These are phyloP conservation scores for Zaprionus taronus DNA, from an alignment of 1,140 invertebrate species.

Conservation along the genomic window DNA sequence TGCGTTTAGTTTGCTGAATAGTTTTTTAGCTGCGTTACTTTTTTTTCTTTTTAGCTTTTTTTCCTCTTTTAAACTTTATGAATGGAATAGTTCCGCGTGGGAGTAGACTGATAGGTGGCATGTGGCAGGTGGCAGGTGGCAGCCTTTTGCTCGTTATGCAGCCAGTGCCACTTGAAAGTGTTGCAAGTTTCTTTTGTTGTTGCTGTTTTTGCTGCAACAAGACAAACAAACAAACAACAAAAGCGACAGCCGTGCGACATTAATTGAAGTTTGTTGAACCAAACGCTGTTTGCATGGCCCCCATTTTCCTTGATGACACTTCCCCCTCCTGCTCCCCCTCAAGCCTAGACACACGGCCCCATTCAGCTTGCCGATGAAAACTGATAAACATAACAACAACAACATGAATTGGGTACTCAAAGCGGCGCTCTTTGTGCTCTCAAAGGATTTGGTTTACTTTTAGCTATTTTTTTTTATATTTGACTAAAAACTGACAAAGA, in stretches of 20 bases:
- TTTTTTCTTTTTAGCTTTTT: slow-evolving; percentile 9
- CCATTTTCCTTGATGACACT: slow-evolving; percentile 31
- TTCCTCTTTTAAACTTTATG: slow-evolving; percentile 29
- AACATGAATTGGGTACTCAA: background rate
- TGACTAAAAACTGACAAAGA: too few relatives aligned
- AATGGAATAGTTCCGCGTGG: slow-evolving; percentile 35
- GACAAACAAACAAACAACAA: slow-evolving; percentile 54
- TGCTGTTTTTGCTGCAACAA: slow-evolving; percentile 24
- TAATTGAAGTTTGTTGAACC: slow-evolving; percentile 81
- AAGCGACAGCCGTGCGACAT: slow-evolving; percentile 63
- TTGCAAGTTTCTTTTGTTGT: slow-evolving; percentile 56
- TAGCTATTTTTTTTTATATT: too few relatives aligned
- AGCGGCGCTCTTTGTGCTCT: background rate
- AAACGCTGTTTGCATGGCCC: slow-evolving; percentile 68
- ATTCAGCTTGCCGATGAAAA: background rate
- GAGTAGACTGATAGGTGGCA: background rate
- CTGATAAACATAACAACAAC: background rate
- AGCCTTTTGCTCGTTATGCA: slow-evolving; percentile 53
- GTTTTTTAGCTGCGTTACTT: slow-evolving; percentile 27
- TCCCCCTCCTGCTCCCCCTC: background rate
- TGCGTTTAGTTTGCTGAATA: slow-evolving; percentile 51
- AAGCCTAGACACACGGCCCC: background rate
- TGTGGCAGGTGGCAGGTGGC: slow-evolving; percentile 8
- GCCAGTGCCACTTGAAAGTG: slow-evolving; percentile 71
- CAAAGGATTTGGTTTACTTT: background rate